Base-by-base conservation (phyloP, 2,888 invertebrate genomes). In the Augochlorella aurata region DNA sequence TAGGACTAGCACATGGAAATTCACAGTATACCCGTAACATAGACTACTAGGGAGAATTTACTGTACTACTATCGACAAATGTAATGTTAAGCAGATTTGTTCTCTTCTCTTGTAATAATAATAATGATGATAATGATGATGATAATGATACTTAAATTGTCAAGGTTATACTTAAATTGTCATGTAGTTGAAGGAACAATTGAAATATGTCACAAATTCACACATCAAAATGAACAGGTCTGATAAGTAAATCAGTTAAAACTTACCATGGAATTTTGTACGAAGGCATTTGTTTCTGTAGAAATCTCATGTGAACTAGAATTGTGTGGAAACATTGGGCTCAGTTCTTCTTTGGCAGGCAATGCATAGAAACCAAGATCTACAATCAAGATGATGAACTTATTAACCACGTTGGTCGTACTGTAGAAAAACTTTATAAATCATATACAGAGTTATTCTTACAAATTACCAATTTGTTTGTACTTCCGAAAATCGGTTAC, bases 311-410 rank as follows among this genome's bases (percentile, higher is more conserved):
- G 93, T 94, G 94, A 94, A 94, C 94, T 94, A 94, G 94, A 94
- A 94, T 94, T 93, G 94, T 94, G 93, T 94, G 94, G 94, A 94
- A 94, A 94, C 94, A 94, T 94, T 94, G 94, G 94, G 94, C 94
- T 94, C 94, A 94, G 94, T 94, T 94, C 93, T 93, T 94, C 94
- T 94, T 94, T 94, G 94, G 94, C 94, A 94, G 94, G 94, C 94
- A 94, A 94, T 94, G 94, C 94, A 93, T 94, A 94, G 93, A 94
- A 94, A 94, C 94, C 94, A 93, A 94, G 93, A 94, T 94, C 94
- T 94, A 87, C 45, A 90, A 70, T 47, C 12, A 68, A 78, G 24
- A 75, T 76, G 44, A 65, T 44, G 18, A 38, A 44, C 44, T n/a
- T n/a, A n/a, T 65, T 44, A 65, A 65, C 44, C 18, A 44, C 10